Percentiles rank a stretch among this genome's conserved stretches.
Evolutionary conservation across 2,888 invertebrate genomes (phyloP).

Genomic region (Axea sp.): DNA sequence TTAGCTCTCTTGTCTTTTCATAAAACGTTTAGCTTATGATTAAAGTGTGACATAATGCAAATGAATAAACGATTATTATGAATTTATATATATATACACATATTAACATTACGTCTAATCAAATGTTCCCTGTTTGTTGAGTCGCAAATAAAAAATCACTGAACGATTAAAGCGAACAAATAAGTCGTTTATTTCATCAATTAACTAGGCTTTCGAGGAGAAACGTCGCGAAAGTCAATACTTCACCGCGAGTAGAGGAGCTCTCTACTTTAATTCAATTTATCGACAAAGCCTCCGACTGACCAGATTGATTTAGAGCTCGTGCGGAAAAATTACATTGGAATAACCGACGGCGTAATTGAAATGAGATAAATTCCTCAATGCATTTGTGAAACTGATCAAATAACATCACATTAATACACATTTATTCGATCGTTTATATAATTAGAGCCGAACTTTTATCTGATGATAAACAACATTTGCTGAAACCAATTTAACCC

Average conservation of each 20-base stretch:
- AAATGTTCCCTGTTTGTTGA: too few relatives aligned
- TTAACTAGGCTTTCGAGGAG: slow-evolving; percentile 27
- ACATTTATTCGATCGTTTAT: background rate
- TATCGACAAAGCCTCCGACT: slow-evolving; percentile 47
- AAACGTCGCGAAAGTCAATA: slow-evolving; percentile 48
- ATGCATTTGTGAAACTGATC: slow-evolving; percentile 14
- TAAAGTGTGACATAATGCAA: too few relatives aligned
- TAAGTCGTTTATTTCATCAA: slow-evolving; percentile 34
- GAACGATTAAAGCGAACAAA: slow-evolving; percentile 17
- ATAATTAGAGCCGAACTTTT: slow-evolving; percentile 10
- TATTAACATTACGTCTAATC: too few relatives aligned
- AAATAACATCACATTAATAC: slow-evolving; percentile 6
- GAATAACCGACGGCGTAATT: slow-evolving; percentile 41
- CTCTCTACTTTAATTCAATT: slow-evolving; percentile 55
- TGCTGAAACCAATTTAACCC: too few relatives aligned
- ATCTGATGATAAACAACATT: background rate
- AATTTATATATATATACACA: too few relatives aligned
- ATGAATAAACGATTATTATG: too few relatives aligned
- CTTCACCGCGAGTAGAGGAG: slow-evolving; percentile 12
- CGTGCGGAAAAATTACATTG: slow-evolving; percentile 33
- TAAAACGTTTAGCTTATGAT: too few relatives aligned
- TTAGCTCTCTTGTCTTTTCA: too few relatives aligned
- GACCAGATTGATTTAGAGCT: slow-evolving; percentile 47
- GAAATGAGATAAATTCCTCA: slow-evolving; percentile 30
- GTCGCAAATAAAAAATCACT: slow-evolving; percentile 6